Base-by-base conservation (phyloP, 2,888 invertebrate genomes). In the Andrena bicolor region DNA sequence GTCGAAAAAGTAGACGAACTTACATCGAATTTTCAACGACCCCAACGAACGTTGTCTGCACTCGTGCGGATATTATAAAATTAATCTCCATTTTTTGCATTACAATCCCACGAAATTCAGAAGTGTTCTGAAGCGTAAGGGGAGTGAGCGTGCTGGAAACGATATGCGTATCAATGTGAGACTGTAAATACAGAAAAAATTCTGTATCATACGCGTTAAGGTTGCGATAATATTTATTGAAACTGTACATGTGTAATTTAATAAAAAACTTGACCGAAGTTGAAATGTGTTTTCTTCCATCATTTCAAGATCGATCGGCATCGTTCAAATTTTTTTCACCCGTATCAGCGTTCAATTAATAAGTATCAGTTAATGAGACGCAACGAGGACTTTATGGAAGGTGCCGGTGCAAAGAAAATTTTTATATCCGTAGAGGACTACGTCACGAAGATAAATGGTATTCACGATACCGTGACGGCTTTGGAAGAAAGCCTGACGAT, bases 401-500 rank as follows among this genome's bases (percentile, higher is more conserved):
- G 23, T 48, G 28, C 23, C 1, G 26, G 35, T 0, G 28, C 6
- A 7, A 48, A 7, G 28, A 49, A 28, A 26, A 23, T 74, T 16
- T 20, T 53, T 5, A 73, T 80, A 32, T 26, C 77, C 0, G 8
- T 4, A 3, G 51, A 63, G 0, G 83, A 53, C 23, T 85, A 83
- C 6, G 51, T 74, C 2, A n/a, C 32, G 5, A 86, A 72, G 30
- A 69, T 86, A 23, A 65, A 68, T 10, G 58, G 20, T 35, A 86
- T 88, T 23, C 78, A 48, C 8, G 65, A 79, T 6, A 88, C 74
- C 1, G 7, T 88, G 8, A 51, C 48, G 4, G 65, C 63, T 35
- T 65, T 92, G 58, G 91, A 92, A 41, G 75, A 69, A 32, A 91
- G 88, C 73, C 80, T 91, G 16, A 82, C 76, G 71, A 70, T 80